Base-by-base conservation (phyloP, 1,140 invertebrate genomes). In the Adoxophyes honmai region DNA sequence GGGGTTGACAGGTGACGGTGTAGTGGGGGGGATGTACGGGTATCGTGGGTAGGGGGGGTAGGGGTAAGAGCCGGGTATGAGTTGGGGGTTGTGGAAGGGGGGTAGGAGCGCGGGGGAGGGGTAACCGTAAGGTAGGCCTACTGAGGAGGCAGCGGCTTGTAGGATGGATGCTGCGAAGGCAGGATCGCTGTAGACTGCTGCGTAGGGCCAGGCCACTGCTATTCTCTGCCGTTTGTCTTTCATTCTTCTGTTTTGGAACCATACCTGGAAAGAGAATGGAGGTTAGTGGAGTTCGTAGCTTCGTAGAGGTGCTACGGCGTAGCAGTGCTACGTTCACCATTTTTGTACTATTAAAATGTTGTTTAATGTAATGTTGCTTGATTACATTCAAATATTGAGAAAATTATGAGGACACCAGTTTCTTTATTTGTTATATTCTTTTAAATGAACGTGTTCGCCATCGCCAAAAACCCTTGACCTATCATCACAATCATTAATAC, bases 161-260 rank as follows among this genome's bases (percentile, higher is more conserved):
- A 98, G 90, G 5, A 98, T 91, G n/a, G 96, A 96, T 0, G 97
- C 96, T 0, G 97, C 96, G 60, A 99, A 93, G 0, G 96, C 92
- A 3, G 97, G 97, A 73, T 99, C 97, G 1, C 95, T 94, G 89
- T 98, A 98, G 18, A 98, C 96, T 0, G 96, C 95, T 0, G 95
- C 94, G 81, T 98, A 98, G 0, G 98, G 97, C 98, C 98, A 99
- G 0, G 96, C 93, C 51, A 99, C 92, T 0, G 97, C 96, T 86
- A 98, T 94, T 6, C 97, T 88, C 79, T 99, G 98, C 0, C 98
- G 91, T 73, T 99, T 99, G 89, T 99, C 97, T 80, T 99, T 99
- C 98, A 99, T 99, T n/a, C 98, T 91, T 9, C 98, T 92, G 75
- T 99, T 99, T 92, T 99, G 98, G 80, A 99, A 99, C 98, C 98